Percentiles rank a stretch among this genome's conserved stretches.
These are phyloP conservation scores for Platichthys flesus DNA, from an alignment of 2,113 vertebrate genomes.

Conservation along the genomic window DNA sequence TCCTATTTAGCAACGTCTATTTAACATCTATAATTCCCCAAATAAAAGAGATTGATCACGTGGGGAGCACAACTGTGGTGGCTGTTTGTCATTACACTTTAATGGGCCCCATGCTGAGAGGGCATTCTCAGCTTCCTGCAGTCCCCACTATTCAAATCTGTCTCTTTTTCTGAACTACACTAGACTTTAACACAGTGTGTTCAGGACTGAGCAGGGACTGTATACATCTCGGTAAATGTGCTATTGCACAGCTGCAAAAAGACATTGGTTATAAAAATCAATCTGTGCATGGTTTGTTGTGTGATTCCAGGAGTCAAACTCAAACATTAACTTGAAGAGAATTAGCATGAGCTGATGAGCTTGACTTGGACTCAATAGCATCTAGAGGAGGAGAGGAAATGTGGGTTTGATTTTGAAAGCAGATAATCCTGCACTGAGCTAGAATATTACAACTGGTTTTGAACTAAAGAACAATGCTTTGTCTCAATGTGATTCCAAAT, in stretches of 20 bases:
- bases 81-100: slow-evolving; percentile 57
- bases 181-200: slow-evolving; percentile 2
- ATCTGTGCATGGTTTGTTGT: not conserved
- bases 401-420: not conserved
- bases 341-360: slow-evolving; percentile 17
- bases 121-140: slow-evolving; percentile 26
- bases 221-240: not conserved
- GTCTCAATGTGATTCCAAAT: not conserved
- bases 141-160: slow-evolving; percentile 13
- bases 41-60: slow-evolving; percentile 61
- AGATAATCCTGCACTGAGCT: not conserved
- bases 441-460: not conserved
- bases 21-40: slow-evolving; percentile 22
- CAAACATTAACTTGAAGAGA: not conserved
- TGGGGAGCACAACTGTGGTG: slow-evolving; percentile 32
- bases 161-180: not conserved
- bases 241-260: not conserved
- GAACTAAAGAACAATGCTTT: not conserved
- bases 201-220: not conserved
- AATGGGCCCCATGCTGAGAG: slow-evolving; percentile 53
- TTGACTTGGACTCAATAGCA: not conserved
- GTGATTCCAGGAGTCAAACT: not conserved
- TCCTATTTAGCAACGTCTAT: not conserved
- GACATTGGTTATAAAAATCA: slow-evolving; percentile 1
- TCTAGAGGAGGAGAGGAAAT: not conserved